Conservation (phyloP, 2,113 vertebrate species). For the Trichomycterus rosablanca region DNA sequence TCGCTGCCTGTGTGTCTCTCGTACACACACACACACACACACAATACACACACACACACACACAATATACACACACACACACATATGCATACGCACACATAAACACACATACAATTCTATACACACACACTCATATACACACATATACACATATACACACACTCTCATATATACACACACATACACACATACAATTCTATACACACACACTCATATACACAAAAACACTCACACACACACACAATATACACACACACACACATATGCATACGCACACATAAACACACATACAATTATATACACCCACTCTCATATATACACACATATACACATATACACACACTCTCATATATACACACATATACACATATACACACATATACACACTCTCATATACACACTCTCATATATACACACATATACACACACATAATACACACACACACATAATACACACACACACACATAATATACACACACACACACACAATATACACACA, state of each 20-base stretch:
- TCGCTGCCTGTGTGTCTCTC: neutral
- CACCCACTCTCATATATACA: constrained; percentile 1
- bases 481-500: constrained; percentile 1
- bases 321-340: neutral
- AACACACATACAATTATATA: no score
- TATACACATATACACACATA: neutral
- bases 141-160: neutral
- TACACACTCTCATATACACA: neutral
- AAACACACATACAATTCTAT: constrained; percentile 1
- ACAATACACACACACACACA: neutral
- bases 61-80: constrained; percentile 7
- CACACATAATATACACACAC: constrained; percentile 3
- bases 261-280: neutral
- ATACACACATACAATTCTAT: no score
- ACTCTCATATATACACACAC: neutral
- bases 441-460: constrained; percentile 2
- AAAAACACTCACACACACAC: constrained; percentile 1
- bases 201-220: constrained; percentile 6
- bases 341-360: constrained; percentile 1
- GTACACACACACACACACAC: neutral
- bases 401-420: neutral
- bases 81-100: constrained; percentile 2
- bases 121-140: no score
- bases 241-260: neutral
- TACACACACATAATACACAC: neutral